Evolutionary conservation across 2,888 invertebrate genomes (phyloP), one percentile per base, ranked within the genome.

Genomic region (Epicampocera succincta): DNA sequence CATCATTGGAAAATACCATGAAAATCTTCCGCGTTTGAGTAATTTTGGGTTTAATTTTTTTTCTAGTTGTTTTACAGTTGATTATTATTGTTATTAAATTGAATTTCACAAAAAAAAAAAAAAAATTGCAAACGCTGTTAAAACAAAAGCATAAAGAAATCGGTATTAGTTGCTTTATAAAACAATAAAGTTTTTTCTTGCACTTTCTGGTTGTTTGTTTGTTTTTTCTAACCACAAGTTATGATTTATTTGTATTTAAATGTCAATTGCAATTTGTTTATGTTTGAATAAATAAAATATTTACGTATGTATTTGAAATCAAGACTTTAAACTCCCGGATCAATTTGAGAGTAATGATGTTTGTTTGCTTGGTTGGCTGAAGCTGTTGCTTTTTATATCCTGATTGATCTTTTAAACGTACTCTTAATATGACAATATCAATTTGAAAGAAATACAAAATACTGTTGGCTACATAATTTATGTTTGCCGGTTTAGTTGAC

Each of bases 11-110:
- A 81, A 81, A 76, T 76, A 54, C 63, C 50, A 65, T 50, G 60
- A 82, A 82, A 75, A 71, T 82, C 82, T 82, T 82, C 82, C 82
- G 82, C 78, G 74, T 82, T 82, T 82, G 78, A 33, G 89, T 86
- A 88, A 88, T 88, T 85, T 78, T 52, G 38, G 61, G 42, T 61
- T 72, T 61, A 17, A 60, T 50, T 50, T 56, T 60, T 56, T 38
- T 48, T 65, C 40, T 3, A 50, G 12, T 38, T 50, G 2, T 40
- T 13, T 21, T 38, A 15, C 15, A 33, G 44, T n/a, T 69, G 38
- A 76, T 69, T 63, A 61, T 52, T 72, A 66, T 60, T 56, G 50
- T 60, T 71, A 82, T 74, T 66, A 74, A 78, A 82, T 58, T 78
- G 60, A 74, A 60, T 69, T 82, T 74, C 78, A 80, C 65, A 77